Conservation (phyloP, 92 coral and sea anemone species). For the Bergia sp. region DNA sequence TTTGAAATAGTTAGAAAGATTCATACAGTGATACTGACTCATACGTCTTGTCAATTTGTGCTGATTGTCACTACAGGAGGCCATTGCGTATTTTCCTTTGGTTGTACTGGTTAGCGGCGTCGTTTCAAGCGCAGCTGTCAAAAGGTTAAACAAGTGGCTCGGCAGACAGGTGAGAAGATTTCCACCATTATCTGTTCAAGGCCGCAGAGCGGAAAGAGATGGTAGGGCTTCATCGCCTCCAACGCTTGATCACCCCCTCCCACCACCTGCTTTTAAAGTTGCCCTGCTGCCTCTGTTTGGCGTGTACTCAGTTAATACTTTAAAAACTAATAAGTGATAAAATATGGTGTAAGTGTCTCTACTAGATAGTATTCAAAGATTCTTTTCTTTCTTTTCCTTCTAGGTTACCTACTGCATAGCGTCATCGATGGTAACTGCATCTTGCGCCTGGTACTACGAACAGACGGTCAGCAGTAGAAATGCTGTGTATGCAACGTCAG, state of each 20-base stretch:
- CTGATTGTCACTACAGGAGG: not conserved
- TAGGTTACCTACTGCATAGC: slow-evolving; percentile 59
- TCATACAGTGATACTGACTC: too few relatives aligned
- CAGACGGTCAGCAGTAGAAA: slow-evolving; percentile 59
- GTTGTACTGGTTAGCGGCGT: slow-evolving; percentile 78
- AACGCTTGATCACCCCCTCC: too few relatives aligned
- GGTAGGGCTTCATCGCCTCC: not conserved
- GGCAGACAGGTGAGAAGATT: slow-evolving; percentile 67
- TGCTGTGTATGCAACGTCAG: slow-evolving; percentile 60
- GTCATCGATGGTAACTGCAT: slow-evolving; percentile 49
- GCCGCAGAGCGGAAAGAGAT: not conserved
- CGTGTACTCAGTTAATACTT: too few relatives aligned
- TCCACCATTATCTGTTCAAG: not conserved
- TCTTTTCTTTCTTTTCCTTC: not conserved
- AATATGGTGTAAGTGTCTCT: too few relatives aligned
- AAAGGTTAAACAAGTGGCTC: slow-evolving; percentile 67
- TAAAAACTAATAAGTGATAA: too few relatives aligned
- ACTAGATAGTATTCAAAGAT: not conserved
- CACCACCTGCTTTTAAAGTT: too few relatives aligned
- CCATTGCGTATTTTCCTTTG: slow-evolving; percentile 86
- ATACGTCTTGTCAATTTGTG: too few relatives aligned
- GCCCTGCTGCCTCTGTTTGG: too few relatives aligned
- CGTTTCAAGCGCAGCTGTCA: slow-evolving; percentile 71
- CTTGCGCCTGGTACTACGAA: slow-evolving; percentile 60
- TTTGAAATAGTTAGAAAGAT: too few relatives aligned